A percentile compares a stretch with the other conserved stretches of the same genome.
Evolutionary conservation across 2,113 vertebrate species (phyloP).

Genomic region (Syrrhaptes paradoxus): DNA sequence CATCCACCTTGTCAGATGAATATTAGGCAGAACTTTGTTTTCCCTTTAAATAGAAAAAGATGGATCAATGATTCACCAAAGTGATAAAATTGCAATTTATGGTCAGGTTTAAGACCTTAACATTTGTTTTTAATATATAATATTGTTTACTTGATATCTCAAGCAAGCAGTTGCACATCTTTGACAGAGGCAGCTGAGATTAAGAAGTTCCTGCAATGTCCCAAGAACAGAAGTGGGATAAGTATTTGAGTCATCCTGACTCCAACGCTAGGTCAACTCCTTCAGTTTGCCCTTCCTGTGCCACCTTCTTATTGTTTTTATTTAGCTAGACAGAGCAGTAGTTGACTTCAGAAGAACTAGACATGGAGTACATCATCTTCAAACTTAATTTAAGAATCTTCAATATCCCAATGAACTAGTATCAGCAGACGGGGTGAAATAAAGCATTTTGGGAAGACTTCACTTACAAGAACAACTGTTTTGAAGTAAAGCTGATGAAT

Average conservation of each 20-base stretch:
- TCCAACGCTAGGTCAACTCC: background rate
- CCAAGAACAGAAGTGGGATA: background rate
- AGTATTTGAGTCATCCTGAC: background rate
- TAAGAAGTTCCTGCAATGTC: background rate
- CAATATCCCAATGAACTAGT: background rate
- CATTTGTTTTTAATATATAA: background rate
- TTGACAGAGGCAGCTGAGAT: background rate
- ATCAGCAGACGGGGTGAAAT: background rate
- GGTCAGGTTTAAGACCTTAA: background rate
- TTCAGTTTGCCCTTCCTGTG: background rate
- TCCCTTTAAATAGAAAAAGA: background rate
- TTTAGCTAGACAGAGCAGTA: background rate
- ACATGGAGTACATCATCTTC: background rate
- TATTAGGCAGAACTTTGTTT: background rate
- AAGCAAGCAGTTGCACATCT: background rate
- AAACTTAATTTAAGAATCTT: background rate
- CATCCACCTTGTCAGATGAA: background rate
- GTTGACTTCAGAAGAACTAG: background rate
- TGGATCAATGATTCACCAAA: background rate
- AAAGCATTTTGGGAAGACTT: background rate
- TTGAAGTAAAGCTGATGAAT: background rate
- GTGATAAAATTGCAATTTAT: background rate
- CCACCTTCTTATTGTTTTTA: fast-evolving
- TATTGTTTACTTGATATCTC: background rate
- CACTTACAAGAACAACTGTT: background rate